These are phyloP conservation scores for Cheilosia scutellata DNA, from an alignment of 2,888 invertebrate genomes.

Conservation along the genomic window DNA sequence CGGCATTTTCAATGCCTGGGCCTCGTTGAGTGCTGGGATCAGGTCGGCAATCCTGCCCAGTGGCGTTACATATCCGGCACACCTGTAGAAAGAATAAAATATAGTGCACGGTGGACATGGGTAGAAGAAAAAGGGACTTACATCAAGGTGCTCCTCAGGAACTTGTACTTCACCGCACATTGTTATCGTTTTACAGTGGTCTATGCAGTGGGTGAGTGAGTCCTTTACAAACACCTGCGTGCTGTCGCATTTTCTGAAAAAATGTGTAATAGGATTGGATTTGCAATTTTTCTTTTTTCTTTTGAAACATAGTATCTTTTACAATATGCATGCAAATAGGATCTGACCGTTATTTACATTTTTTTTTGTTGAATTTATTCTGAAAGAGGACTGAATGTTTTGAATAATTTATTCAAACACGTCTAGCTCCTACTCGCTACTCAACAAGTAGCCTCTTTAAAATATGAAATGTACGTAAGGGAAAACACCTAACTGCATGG, in stretches of 20 bases:
- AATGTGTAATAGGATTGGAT: neutral
- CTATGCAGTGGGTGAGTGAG: constrained; percentile 94
- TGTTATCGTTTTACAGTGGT: constrained; percentile 91
- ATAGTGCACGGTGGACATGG: neutral
- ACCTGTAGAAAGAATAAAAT: constrained; percentile 85
- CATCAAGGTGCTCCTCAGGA: constrained; percentile 96
- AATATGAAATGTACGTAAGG: no score
- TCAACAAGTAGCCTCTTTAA: no score
- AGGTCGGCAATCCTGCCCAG: constrained; percentile 91
- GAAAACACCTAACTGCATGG: no score
- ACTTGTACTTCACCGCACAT: constrained; percentile 98
- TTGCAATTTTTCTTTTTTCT: no score
- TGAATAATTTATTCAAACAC: no score
- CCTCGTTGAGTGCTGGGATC: constrained; percentile 86
- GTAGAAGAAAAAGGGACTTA: constrained; percentile 85
- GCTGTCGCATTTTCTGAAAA: constrained; percentile 92
- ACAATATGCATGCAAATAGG: no score
- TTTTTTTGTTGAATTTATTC: no score
- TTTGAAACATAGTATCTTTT: no score
- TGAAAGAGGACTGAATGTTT: no score
- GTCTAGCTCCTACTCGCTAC: no score
- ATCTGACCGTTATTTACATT: no score
- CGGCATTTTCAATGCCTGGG: constrained; percentile 91
- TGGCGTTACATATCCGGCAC: constrained; percentile 94
- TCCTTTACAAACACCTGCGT: constrained; percentile 94